Evolutionary conservation across 2,113 vertebrate species (phyloP).

Genomic region (Thermophis baileyi): DNA sequence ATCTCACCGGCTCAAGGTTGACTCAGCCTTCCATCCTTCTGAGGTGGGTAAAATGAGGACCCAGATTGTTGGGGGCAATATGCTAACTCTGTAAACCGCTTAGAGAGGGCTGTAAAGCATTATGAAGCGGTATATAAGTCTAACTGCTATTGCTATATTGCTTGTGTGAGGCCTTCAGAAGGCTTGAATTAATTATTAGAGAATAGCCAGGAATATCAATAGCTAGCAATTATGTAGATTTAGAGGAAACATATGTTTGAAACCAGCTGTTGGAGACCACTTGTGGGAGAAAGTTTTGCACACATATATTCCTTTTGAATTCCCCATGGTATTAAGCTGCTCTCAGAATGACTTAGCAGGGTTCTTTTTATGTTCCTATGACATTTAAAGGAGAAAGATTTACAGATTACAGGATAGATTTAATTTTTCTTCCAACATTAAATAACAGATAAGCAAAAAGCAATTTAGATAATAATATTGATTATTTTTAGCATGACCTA

Average conservation of each 20-base stretch:
- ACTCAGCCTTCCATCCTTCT: too few species aligned
- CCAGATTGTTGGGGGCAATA: too few species aligned
- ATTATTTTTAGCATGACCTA: conserved; percentile 42
- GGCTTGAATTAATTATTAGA: not conserved
- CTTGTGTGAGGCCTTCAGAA: not conserved
- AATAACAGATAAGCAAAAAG: conserved; percentile 52
- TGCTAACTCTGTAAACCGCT: too few species aligned
- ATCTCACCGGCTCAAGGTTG: too few species aligned
- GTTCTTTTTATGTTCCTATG: not conserved
- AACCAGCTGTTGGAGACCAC: not conserved
- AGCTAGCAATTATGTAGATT: not conserved
- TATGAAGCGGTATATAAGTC: too few species aligned
- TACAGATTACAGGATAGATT: conserved; percentile 33
- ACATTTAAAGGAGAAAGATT: conserved; percentile 21
- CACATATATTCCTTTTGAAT: not conserved
- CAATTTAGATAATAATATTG: conserved; percentile 61
- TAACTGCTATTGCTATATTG: too few species aligned
- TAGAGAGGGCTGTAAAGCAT: too few species aligned
- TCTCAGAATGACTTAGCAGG: not conserved
- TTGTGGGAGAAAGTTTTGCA: not conserved
- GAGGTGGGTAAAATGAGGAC: too few species aligned
- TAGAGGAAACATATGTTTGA: not conserved
- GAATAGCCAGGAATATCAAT: not conserved
- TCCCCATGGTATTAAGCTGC: not conserved
- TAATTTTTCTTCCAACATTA: conserved; percentile 39